phyloP scores from a whole-genome alignment of 2,113 vertebrate species.

The Trematocara zebra region DNA sequence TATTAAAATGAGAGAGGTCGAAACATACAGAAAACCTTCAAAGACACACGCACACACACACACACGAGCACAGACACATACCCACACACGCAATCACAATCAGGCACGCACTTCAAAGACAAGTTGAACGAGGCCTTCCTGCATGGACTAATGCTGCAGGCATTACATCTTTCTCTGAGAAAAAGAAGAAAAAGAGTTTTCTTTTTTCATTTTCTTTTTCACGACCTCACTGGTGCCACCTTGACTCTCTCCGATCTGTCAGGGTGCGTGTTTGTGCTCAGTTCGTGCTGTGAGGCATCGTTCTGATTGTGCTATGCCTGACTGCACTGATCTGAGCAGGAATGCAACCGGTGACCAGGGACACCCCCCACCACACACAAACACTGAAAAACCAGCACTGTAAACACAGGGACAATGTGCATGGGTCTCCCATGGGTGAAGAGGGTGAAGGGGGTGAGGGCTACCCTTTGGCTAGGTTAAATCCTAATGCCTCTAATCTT shows the following conservation, averaged over 20 bases:
- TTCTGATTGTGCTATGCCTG: slow-evolving; percentile 35
- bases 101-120: slow-evolving; percentile 62
- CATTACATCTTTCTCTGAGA: slow-evolving; percentile 4
- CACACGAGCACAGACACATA: slow-evolving; percentile 12
- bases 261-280: background rate
- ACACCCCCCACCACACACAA: slow-evolving; percentile 10
- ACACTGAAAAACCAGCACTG: slow-evolving; percentile 63
- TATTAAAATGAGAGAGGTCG: slow-evolving; percentile 74
- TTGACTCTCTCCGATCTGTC: background rate
- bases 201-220: background rate
- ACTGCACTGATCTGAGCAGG: slow-evolving; percentile 67
- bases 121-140: slow-evolving; percentile 64
- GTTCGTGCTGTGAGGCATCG: slow-evolving; percentile 23
- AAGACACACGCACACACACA: slow-evolving; percentile 16
- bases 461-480: slow-evolving; percentile 69
- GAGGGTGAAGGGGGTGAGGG: slow-evolving; percentile 41
- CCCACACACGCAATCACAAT: slow-evolving; percentile 23
- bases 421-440: slow-evolving; percentile 28
- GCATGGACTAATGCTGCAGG: slow-evolving; percentile 57
- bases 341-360: slow-evolving; percentile 50
- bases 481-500: slow-evolving; percentile 60
- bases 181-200: background rate
- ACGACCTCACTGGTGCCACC: background rate
- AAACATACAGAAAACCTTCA: slow-evolving; percentile 65
- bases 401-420: slow-evolving; percentile 65